phyloP scores from a whole-genome alignment of 2,797 vertebrate species.

The Hydrophis major region DNA sequence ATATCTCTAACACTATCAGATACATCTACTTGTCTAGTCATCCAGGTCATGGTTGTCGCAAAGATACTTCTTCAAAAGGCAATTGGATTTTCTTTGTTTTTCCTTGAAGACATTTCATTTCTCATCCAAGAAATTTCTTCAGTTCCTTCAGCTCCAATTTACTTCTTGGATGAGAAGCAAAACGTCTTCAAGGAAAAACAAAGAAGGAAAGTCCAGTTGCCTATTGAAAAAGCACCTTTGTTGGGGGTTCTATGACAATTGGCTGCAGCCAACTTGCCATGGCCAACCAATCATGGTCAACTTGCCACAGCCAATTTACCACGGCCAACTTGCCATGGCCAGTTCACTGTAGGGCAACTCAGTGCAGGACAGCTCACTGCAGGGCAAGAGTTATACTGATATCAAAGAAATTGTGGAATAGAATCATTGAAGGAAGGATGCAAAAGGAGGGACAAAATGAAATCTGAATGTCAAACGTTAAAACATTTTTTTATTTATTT shows the following conservation, averaged over 20 bases:
- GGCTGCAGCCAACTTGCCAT: too few relatives aligned
- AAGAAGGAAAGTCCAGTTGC: background rate
- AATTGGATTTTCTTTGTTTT: too few relatives aligned
- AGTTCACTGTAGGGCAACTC: too few relatives aligned
- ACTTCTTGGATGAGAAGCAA: background rate
- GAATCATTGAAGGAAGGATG: background rate
- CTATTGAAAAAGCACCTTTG: background rate
- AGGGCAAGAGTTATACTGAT: too few relatives aligned
- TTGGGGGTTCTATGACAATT: too few relatives aligned
- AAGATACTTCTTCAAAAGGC: too few relatives aligned
- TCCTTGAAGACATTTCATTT: background rate
- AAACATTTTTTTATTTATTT: background rate
- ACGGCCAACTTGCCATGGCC: too few relatives aligned
- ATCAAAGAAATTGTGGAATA: background rate
- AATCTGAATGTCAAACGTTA: background rate
- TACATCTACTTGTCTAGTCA: background rate
- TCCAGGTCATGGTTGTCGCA: too few relatives aligned
- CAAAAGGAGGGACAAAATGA: background rate
- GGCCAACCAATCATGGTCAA: too few relatives aligned
- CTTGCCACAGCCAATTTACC: too few relatives aligned
- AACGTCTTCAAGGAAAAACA: background rate
- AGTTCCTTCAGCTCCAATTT: background rate
- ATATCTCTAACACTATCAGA: background rate
- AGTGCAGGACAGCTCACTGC: too few relatives aligned
- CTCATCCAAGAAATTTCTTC: background rate